phyloP scores from a whole-genome alignment of 2,113 vertebrate genomes.

The Cephalopterus ornatus region DNA sequence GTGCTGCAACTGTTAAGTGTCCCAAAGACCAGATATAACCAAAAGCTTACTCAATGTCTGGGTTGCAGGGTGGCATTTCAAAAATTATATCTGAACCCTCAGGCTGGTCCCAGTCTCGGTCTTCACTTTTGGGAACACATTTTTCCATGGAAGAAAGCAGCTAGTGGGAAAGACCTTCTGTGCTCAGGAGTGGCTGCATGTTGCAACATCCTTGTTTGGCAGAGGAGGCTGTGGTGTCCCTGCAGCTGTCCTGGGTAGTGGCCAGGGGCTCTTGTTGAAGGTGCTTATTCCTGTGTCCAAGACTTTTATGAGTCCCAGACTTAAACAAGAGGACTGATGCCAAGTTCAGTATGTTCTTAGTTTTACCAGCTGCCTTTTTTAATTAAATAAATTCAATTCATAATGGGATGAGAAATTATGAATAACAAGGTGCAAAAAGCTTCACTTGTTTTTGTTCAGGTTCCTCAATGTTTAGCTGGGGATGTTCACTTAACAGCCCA shows the following conservation, averaged over 20 bases:
- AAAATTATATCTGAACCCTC: not conserved
- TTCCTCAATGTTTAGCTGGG: not conserved
- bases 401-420: not conserved
- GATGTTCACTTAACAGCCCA: not conserved
- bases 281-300: not conserved
- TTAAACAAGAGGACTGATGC: not conserved
- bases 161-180: not conserved
- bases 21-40: not conserved
- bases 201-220: not conserved
- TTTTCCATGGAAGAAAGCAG: not conserved
- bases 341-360: conserved; percentile 18
- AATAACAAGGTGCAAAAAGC: not conserved
- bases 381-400: not conserved
- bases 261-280: not conserved
- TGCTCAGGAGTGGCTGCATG: not conserved
- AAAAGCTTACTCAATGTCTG: not conserved
- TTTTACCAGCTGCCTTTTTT: not conserved
- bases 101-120: not conserved
- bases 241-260: not conserved
- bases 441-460: not conserved
- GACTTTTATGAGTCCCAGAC: conserved; percentile 18
- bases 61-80: not conserved
- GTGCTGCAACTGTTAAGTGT: not conserved
- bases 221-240: not conserved
- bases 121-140: accelerated